These are phyloP conservation scores for Cettia cetti DNA, from an alignment of 2,113 vertebrate species.

Conservation along the genomic window DNA sequence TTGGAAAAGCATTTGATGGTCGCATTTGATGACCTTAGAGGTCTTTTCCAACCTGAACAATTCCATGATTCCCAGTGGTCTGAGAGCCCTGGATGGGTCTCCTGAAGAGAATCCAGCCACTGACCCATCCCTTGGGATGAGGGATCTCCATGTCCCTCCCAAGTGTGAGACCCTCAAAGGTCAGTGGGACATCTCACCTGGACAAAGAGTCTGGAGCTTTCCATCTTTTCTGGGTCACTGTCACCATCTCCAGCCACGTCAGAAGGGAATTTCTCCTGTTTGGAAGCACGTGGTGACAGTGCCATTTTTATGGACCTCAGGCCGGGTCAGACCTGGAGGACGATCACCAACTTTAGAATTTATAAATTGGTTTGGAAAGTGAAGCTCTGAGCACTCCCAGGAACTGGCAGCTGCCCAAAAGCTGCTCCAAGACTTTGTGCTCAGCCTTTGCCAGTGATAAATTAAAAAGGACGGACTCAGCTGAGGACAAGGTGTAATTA, in stretches of 20 bases:
- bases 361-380: rapidly evolving
- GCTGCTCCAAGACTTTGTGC: not conserved
- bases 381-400: not conserved
- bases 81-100: not conserved
- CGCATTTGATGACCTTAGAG: not conserved
- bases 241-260: not conserved
- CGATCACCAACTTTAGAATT: not conserved
- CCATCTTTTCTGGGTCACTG: not conserved
- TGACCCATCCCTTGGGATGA: slow-evolving; percentile 19
- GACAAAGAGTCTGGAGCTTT: not conserved
- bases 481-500: not conserved
- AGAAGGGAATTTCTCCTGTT: not conserved
- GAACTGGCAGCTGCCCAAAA: not conserved
- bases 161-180: slow-evolving; percentile 50
- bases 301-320: not conserved
- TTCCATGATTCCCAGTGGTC: rapidly evolving
- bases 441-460: not conserved
- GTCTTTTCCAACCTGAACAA: not conserved
- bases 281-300: not conserved
- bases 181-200: not conserved
- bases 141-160: slow-evolving; percentile 39
- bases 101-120: not conserved
- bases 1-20: not conserved
- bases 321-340: not conserved
- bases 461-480: not conserved